phyloP scores from a whole-genome alignment of 2,797 vertebrate species.

The Hylomyscus alleni region DNA sequence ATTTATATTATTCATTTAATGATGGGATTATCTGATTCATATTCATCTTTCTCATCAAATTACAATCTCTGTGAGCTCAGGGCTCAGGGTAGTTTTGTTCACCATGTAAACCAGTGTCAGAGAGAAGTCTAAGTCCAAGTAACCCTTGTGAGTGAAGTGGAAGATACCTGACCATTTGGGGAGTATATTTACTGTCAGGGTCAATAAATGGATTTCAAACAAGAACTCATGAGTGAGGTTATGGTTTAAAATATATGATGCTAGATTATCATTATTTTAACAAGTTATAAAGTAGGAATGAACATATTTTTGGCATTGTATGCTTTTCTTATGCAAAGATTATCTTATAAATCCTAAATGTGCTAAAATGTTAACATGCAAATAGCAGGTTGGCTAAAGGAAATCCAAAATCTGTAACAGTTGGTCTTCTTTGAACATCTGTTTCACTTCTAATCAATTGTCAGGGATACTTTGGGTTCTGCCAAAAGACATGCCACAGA shows the following conservation, averaged over 20 bases:
- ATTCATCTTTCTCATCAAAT: not conserved
- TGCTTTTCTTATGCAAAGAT: slow-evolving; percentile 6
- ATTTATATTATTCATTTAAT: slow-evolving; percentile 1
- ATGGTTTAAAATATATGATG: not conserved
- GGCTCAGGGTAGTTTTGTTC: not conserved
- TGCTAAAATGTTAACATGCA: slow-evolving; percentile 37
- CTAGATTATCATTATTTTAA: slow-evolving; percentile 10
- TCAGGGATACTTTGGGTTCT: not conserved
- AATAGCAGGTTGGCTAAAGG: slow-evolving; percentile 10
- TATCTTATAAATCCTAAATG: not conserved
- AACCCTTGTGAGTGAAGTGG: not conserved
- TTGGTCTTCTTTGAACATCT: slow-evolving; percentile 2
- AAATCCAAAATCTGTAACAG: slow-evolving; percentile 46
- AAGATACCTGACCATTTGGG: not conserved
- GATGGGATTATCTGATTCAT: not conserved
- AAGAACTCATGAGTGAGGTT: slow-evolving; percentile 4
- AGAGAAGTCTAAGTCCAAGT: not conserved
- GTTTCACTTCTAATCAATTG: not conserved
- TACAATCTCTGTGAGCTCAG: not conserved
- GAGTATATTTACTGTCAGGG: not conserved
- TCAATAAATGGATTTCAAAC: slow-evolving; percentile 39
- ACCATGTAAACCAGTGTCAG: not conserved
- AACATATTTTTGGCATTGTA: slow-evolving; percentile 26
- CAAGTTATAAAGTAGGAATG: not conserved
- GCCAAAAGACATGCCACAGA: not conserved